Base-by-base conservation (phyloP, 2,888 invertebrate genomes). In the Capitulum mitella region DNA sequence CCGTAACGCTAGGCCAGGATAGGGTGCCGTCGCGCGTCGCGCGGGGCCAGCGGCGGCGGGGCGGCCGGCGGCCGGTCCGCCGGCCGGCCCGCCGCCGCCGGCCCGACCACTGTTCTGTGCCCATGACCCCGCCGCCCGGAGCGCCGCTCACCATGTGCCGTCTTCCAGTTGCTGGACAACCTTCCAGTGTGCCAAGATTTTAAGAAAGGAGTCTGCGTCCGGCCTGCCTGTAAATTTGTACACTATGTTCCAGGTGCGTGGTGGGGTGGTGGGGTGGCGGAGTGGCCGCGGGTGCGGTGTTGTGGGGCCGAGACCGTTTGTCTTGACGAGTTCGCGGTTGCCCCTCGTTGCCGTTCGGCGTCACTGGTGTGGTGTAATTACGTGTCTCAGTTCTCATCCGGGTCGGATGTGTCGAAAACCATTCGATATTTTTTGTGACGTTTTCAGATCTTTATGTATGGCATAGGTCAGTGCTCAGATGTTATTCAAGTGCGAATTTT, bases 171-270 rank as follows among this genome's bases (percentile, higher is more conserved):
- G 94, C 97, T 95, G 96, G 97, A 95, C 96, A 97, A 94, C 95
- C 96, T 95, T 95, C 97, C 93, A 94, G 96, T 95, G 93, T 97
- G 94, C 97, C 96, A 94, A 94, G 97, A 95, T 97, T 97, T 96
- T 97, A 97, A 95, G 93, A 93, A 93, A 89, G 94, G 95, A 90
- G 92, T 93, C 89, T 95, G 95, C 91, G 92, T 92, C 90, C 92
- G 95, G 91, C 86, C 87, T 82, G 93, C 94, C 91, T 96, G 96
- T 93, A 95, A 94, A 92, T 95, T 95, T 91, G 94, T 96, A 90
- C 96, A 96, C 92, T 92, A 96, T 89, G 92, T 93, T 90, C 94
- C 95, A 92, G 95, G 96, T 96, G 88, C 89, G 90, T 87, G 77
- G 54, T 3, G n/a, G 26, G 14, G 14, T 40, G n/a, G 80, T 81